A percentile compares a stretch with the other conserved stretches of the same genome.
phyloP scores from a whole-genome alignment of 2,797 vertebrate species.

The Serranus cabrilla region DNA sequence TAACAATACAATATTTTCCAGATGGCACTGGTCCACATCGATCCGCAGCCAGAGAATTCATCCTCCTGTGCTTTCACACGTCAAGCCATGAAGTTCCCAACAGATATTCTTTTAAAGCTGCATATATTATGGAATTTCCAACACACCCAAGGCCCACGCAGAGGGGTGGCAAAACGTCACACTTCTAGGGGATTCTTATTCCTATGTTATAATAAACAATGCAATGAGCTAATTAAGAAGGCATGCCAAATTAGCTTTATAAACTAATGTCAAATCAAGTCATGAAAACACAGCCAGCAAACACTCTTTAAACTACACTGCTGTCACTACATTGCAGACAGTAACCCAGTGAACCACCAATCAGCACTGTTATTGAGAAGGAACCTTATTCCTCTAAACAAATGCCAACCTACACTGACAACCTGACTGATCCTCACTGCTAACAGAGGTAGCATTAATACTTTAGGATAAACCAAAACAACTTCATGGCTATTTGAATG shows the following conservation, averaged over 20 bases:
- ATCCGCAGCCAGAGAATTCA: constrained; percentile 64
- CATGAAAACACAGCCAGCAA: constrained; percentile 10
- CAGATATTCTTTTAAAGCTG: constrained; percentile 39
- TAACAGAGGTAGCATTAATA: too few species aligned
- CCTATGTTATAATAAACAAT: constrained; percentile 10
- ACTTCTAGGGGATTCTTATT: constrained; percentile 3
- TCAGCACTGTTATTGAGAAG: neutral
- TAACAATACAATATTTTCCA: constrained; percentile 72
- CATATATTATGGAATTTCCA: constrained; percentile 35
- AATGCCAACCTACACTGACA: too few species aligned
- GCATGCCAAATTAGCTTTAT: neutral
- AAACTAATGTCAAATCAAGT: constrained; percentile 4
- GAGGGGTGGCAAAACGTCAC: constrained; percentile 21
- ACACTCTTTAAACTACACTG: neutral
- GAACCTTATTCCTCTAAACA: too few species aligned
- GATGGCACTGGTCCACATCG: constrained; percentile 72
- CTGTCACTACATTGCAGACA: neutral
- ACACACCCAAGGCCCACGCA: neutral
- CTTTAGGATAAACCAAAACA: too few species aligned
- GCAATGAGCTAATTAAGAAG: constrained; percentile 28
- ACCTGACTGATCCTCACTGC: too few species aligned
- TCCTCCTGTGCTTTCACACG: constrained; percentile 53
- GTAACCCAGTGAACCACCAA: neutral
- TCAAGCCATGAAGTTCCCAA: constrained; percentile 37
- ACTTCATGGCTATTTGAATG: too few species aligned